A percentile compares a stretch with the other conserved stretches of the same genome.
phyloP scores from a whole-genome alignment of 1,140 invertebrate species.

The Aphelenchoides besseyi region DNA sequence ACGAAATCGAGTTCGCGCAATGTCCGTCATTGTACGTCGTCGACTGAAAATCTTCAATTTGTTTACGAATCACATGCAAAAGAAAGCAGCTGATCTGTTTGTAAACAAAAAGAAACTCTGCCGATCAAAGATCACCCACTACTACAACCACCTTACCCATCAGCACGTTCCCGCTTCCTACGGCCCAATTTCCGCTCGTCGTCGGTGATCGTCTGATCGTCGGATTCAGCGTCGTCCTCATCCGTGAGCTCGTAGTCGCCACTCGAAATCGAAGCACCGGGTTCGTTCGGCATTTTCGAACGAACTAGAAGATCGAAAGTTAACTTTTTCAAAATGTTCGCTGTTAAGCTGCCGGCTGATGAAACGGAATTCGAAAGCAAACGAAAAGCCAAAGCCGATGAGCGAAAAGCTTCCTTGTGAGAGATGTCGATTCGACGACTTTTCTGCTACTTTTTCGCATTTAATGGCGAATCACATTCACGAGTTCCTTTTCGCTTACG shows the following conservation, averaged over 20 bases:
- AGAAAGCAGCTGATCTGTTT: no score
- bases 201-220: neutral
- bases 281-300: neutral
- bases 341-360: no score
- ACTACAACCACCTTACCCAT: neutral
- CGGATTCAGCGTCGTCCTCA: neutral
- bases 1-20: constrained; percentile 27
- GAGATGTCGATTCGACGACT: no score
- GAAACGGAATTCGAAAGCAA: no score
- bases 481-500: no score
- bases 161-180: neutral
- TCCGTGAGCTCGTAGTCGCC: neutral
- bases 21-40: constrained; percentile 18
- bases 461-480: no score
- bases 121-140: neutral
- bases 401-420: no score
- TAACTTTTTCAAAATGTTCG: neutral
- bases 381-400: no score
- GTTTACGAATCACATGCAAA: no score
- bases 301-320: neutral
- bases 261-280: neutral
- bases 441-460: no score
- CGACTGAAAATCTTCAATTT: no score
- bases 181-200: neutral
- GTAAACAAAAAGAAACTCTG: constrained; percentile 15